These are phyloP conservation scores for Tetrapedia diversipes DNA, from an alignment of 2,888 invertebrate genomes.

Conservation along the genomic window DNA sequence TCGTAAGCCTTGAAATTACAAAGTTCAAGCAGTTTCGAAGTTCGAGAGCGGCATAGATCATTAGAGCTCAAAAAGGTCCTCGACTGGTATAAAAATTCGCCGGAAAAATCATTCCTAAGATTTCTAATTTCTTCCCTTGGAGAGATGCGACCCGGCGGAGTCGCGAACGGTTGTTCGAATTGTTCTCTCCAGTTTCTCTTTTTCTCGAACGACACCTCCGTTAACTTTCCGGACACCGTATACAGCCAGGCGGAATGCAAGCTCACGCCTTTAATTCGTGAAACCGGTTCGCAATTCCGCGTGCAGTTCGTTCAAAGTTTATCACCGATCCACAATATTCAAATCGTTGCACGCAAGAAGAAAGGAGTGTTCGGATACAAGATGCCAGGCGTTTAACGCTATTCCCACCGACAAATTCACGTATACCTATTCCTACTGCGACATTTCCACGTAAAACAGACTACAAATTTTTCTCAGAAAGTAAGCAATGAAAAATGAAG, in stretches of 20 bases:
- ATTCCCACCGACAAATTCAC: too few species aligned
- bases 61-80: neutral
- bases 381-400: too few species aligned
- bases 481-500: too few species aligned
- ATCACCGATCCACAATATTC: too few species aligned
- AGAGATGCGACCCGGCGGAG: neutral
- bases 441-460: too few species aligned
- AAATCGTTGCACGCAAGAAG: too few species aligned
- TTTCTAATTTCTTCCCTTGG: neutral
- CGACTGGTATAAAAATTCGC: neutral
- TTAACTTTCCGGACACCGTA: neutral
- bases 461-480: too few species aligned
- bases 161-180: too few species aligned
- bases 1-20: conserved; percentile 8
- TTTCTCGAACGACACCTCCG: neutral
- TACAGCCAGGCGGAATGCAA: neutral
- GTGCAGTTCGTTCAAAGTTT: neutral
- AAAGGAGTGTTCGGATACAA: too few species aligned
- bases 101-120: neutral
- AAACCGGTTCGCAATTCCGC: conserved; percentile 4
- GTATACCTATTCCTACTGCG: too few species aligned
- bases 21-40: neutral
- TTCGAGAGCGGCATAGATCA: conserved; percentile 1
- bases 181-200: too few species aligned
- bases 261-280: neutral